phyloP scores from a whole-genome alignment of 2,797 vertebrate species.

The Enteromius unitaeniatus region DNA sequence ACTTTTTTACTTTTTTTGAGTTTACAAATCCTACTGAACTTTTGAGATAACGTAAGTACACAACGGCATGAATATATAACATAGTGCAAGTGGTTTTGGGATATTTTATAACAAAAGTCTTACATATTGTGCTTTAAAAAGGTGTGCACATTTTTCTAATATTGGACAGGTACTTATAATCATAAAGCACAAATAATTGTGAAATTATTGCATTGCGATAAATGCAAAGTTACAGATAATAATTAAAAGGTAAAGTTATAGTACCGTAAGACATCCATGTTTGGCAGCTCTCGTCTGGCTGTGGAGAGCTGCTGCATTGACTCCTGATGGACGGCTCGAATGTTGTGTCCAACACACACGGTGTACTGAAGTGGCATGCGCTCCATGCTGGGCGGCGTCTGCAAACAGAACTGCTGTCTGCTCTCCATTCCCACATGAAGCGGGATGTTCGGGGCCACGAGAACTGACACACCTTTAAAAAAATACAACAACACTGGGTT shows the following conservation, averaged over 20 bases:
- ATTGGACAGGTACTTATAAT: background rate
- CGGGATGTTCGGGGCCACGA: conserved; percentile 78
- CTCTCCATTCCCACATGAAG: conserved; percentile 83
- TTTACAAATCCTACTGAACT: too few relatives aligned
- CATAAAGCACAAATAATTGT: background rate
- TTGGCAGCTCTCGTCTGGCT: conserved; percentile 74
- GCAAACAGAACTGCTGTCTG: conserved; percentile 84
- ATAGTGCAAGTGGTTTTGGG: too few relatives aligned
- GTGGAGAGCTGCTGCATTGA: conserved; percentile 66
- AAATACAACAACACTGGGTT: background rate
- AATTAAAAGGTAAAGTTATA: background rate
- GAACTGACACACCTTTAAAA: conserved; percentile 83
- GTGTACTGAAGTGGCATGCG: conserved; percentile 82
- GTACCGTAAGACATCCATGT: conserved; percentile 80
- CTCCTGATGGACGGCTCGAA: conserved; percentile 79
- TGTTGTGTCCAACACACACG: conserved; percentile 81
- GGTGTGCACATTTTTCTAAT: background rate
- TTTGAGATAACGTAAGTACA: too few relatives aligned
- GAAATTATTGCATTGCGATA: background rate
- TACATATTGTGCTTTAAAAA: background rate
- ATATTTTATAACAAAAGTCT: too few relatives aligned
- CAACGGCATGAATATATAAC: too few relatives aligned
- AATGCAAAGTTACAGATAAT: background rate
- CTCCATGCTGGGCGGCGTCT: conserved; percentile 75
- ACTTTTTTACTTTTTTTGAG: too few relatives aligned